A percentile compares a stretch with the other conserved stretches of the same genome.
These are phyloP conservation scores for Harpalus rufipes DNA, from an alignment of 2,888 invertebrate genomes.

Conservation along the genomic window DNA sequence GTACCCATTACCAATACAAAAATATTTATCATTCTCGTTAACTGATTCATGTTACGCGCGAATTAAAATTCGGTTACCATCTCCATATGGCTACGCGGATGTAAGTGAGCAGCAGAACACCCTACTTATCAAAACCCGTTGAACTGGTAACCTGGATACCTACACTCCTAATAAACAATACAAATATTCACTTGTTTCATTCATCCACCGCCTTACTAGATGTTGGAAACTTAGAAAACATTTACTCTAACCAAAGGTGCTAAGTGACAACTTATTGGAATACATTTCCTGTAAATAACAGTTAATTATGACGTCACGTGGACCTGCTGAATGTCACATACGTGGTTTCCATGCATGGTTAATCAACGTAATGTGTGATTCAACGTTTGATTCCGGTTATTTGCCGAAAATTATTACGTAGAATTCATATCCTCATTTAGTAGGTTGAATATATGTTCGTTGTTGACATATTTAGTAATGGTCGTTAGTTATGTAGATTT, in stretches of 20 bases:
- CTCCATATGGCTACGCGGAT: constrained; percentile 33
- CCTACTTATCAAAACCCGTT: constrained; percentile 20
- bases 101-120: constrained; percentile 18
- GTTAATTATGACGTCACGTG: background rate
- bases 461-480: background rate
- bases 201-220: background rate
- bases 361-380: constrained; percentile 47
- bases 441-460: constrained; percentile 19
- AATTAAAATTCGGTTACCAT: constrained; percentile 37
- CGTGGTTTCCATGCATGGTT: constrained; percentile 31
- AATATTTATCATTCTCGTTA: background rate
- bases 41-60: background rate
- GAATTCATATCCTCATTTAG: constrained; percentile 37
- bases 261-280: background rate
- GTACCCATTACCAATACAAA: background rate
- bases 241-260: constrained; percentile 12
- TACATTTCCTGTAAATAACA: constrained; percentile 7
- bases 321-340: constrained; percentile 12
- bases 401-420: constrained; percentile 48
- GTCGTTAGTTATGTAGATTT: background rate
- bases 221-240: background rate
- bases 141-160: constrained; percentile 50
- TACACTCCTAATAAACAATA: constrained; percentile 34
- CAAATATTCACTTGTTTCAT: constrained; percentile 24
- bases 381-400: constrained; percentile 37